Conservation (phyloP, 2,113 vertebrate genomes). For the Gymnorhina tibicen region DNA sequence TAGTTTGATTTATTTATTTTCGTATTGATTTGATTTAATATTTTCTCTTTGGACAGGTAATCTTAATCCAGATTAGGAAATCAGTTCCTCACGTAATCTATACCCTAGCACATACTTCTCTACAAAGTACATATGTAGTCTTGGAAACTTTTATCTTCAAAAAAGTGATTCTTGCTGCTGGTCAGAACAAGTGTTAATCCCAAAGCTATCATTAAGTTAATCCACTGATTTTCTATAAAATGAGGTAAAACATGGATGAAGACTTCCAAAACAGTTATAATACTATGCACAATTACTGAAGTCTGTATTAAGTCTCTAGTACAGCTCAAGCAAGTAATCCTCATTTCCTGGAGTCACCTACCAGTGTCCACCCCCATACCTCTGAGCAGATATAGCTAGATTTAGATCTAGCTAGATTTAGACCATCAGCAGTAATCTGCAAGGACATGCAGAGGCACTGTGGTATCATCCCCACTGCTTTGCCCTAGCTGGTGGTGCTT, state of each 20-base stretch:
- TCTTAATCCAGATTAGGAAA: not conserved
- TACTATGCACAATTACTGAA: not conserved
- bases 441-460: not conserved
- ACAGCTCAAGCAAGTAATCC: not conserved
- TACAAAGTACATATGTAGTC: not conserved
- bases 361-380: not conserved
- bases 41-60: not conserved
- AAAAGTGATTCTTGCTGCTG: not conserved
- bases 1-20: not conserved
- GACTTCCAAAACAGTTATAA: not conserved
- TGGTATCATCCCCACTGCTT: not conserved
- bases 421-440: not conserved
- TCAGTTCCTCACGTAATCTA: not conserved
- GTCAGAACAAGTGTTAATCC: not conserved
- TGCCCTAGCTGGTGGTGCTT: not conserved
- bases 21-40: not conserved
- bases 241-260: not conserved
- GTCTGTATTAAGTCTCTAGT: not conserved
- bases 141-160: not conserved
- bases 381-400: not conserved
- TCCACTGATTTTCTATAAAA: not conserved
- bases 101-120: not conserved
- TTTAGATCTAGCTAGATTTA: not conserved
- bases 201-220: not conserved
- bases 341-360: not conserved